Evolutionary conservation across 2,113 vertebrate genomes (phyloP).

Genomic region (Platanista minor): DNA sequence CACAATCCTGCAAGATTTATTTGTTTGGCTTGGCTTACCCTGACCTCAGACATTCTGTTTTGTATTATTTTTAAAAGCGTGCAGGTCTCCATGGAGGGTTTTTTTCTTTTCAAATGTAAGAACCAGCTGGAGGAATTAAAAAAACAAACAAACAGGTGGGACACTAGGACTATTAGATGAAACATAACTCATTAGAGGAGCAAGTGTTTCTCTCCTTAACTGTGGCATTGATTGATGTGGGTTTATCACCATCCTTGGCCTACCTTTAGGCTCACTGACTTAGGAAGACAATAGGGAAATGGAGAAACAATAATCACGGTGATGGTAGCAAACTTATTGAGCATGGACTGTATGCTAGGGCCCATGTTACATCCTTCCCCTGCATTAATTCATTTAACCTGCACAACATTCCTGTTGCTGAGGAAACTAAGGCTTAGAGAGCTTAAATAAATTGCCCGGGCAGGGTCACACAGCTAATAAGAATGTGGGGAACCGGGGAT

Average conservation of each 20-base stretch:
- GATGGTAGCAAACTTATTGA: neutral
- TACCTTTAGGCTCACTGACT: neutral
- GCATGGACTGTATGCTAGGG: neutral
- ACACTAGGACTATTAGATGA: neutral
- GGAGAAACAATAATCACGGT: neutral
- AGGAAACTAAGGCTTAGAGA: neutral
- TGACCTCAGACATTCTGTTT: conserved; percentile 69
- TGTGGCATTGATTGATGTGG: neutral
- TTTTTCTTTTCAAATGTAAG: conserved; percentile 58
- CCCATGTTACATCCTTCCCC: neutral
- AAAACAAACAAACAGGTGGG: conserved; percentile 49
- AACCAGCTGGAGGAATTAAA: conserved; percentile 54
- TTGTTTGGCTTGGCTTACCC: conserved; percentile 71
- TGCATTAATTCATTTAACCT: neutral
- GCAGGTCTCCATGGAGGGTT: conserved; percentile 63
- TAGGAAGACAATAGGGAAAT: neutral
- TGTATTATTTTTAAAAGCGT: conserved; percentile 71
- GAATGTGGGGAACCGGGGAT: neutral
- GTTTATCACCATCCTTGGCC: neutral
- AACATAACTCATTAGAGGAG: conserved; percentile 23
- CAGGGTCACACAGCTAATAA: neutral
- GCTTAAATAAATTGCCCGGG: neutral
- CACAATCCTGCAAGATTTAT: conserved; percentile 70
- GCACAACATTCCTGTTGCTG: neutral
- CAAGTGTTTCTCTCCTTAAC: neutral